Conservation (phyloP, 2,113 vertebrate genomes). For the Ariopsis seemanni region DNA sequence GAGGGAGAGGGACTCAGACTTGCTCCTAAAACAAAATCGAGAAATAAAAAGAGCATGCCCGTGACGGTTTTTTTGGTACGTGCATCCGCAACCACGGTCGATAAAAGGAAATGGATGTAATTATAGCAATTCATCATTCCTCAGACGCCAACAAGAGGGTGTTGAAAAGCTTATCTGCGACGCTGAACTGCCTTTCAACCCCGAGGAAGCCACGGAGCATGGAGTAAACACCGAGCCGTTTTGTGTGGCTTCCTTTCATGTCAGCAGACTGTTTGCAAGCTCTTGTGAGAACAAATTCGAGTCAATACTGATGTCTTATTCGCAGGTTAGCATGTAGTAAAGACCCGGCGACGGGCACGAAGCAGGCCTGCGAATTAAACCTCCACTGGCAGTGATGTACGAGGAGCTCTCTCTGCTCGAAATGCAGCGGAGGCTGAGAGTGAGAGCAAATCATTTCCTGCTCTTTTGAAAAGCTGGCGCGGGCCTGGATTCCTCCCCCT, state of each 20-base stretch:
- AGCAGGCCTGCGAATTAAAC: slow-evolving; percentile 9
- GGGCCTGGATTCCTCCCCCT: background rate
- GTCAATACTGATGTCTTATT: slow-evolving; percentile 47
- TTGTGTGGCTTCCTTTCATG: background rate
- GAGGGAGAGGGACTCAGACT: too few species aligned
- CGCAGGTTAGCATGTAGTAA: slow-evolving; percentile 13
- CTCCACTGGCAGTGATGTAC: slow-evolving; percentile 24
- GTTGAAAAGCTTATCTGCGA: slow-evolving; percentile 43
- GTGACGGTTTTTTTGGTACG: slow-evolving; percentile 29
- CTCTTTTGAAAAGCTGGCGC: background rate
- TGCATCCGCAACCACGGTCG: background rate
- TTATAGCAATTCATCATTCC: slow-evolving; percentile 30
- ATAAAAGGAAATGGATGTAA: slow-evolving; percentile 37
- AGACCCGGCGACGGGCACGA: background rate
- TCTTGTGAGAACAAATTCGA: background rate
- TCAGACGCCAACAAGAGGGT: slow-evolving; percentile 26
- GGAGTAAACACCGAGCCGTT: slow-evolving; percentile 35
- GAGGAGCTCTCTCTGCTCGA: slow-evolving; percentile 40
- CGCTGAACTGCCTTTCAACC: slow-evolving; percentile 41
- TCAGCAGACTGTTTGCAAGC: background rate
- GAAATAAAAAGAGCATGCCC: background rate
- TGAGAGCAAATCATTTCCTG: slow-evolving; percentile 17
- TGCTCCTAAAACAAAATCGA: background rate
- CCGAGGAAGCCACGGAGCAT: slow-evolving; percentile 12
- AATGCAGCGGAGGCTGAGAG: slow-evolving; percentile 32